Evolutionary conservation across 2,888 invertebrate species (phyloP), one percentile per base, ranked within the genome.

Genomic region (Stictocephala bisonia): DNA sequence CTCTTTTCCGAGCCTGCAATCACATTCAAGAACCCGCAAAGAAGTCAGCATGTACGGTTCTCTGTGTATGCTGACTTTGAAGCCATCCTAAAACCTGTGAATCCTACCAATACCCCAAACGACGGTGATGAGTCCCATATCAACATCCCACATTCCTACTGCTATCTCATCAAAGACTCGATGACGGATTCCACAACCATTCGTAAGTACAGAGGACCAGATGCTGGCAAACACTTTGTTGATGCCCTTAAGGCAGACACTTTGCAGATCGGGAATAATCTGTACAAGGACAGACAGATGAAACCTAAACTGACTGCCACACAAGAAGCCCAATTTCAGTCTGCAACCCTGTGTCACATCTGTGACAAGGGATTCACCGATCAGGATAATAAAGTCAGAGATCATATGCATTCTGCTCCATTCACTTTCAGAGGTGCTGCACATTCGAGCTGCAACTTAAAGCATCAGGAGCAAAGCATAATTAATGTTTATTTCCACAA

Each of bases 371-470:
- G 11, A 15, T 56, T 56, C 15, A 29, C 3, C 3, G 29, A 29
- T 2, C 13, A 13, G 11, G 56, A 56, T 31, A 27, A 13, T 18
- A 56, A 56, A 15, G 56, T 56, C 11, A 1, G 56, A 2, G 56
- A 56, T 15, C 56, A 56, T 27, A 6, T 11, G 4, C n/a, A n/a
- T n/a, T n/a, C n/a, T n/a, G n/a, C n/a, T n/a, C n/a, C n/a, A n/a
- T 56, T 15, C 31, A 29, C 29, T 18, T 56, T 15, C 56, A n/a
- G 56, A 27, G 56, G 56, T n/a, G 56, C 56, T 2, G 56, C 56
- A 2, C 56, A 56, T n/a, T 11, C n/a, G 18, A n/a, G 9, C 6
- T 56, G 56, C 31, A 56, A 56, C 13, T 31, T 56, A 6, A 56
- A 31, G 31, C 20, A 22, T 29, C 31, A 27, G 6, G 56, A 56